Evolutionary conservation across 2,113 vertebrate genomes (phyloP).

Genomic region (Phalacrocorax carbo): DNA sequence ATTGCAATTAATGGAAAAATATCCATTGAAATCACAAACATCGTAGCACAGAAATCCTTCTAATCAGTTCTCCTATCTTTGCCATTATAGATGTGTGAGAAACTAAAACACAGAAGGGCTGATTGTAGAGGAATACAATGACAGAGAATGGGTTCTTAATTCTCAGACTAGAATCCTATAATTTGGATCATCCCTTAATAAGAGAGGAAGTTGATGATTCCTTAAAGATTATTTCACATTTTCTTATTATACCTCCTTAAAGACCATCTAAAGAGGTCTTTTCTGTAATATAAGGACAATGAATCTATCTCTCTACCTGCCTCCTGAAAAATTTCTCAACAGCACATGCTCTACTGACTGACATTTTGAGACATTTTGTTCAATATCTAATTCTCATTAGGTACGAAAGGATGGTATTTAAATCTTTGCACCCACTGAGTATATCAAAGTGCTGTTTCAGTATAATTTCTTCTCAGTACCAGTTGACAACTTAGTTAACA

Average conservation of each 20-base stretch:
- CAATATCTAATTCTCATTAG: constrained; percentile 19
- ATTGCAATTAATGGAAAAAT: not conserved
- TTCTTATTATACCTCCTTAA: not conserved
- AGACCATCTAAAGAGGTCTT: not conserved
- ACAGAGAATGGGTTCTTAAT: not conserved
- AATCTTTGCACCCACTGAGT: constrained; percentile 11
- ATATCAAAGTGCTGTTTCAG: constrained; percentile 12
- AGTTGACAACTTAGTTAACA: constrained; percentile 40
- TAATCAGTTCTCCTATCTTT: not conserved
- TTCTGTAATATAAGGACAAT: not conserved
- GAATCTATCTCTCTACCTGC: not conserved
- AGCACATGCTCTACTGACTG: not conserved
- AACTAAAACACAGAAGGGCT: not conserved
- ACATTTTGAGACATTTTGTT: constrained; percentile 44
- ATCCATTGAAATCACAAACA: not conserved
- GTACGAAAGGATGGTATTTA: constrained; percentile 33
- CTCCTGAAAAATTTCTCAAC: not conserved
- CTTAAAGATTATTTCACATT: not conserved
- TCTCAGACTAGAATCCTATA: not conserved
- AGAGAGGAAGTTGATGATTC: not conserved
- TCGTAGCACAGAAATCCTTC: not conserved
- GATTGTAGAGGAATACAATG: not conserved
- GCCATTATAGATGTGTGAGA: not conserved
- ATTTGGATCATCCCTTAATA: not conserved
- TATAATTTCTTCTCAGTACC: not conserved